A percentile compares a stretch with the other conserved stretches of the same genome.
These are phyloP conservation scores for Lysandra bellargus DNA, from an alignment of 2,888 invertebrate species.

Conservation along the genomic window DNA sequence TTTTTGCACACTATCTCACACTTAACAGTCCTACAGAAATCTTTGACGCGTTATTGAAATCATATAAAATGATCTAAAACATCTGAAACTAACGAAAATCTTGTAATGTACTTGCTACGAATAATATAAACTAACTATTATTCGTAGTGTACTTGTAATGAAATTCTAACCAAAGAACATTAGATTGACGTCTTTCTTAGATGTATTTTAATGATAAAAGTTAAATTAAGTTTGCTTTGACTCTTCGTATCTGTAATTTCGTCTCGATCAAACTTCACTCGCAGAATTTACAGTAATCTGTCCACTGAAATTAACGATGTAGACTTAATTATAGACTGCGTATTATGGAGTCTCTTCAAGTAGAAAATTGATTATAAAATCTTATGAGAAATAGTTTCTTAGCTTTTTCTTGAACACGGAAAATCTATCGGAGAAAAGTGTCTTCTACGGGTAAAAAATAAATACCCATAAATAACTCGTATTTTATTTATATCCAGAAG, in stretches of 20 bases:
- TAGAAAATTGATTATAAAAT: neutral
- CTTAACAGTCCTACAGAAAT: no score
- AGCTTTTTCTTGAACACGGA: neutral
- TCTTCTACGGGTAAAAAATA: no score
- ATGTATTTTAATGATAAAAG: slow-evolving; percentile 25
- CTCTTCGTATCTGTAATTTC: slow-evolving; percentile 17
- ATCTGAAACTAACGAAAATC: neutral
- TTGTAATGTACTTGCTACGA: neutral
- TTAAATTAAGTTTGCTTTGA: slow-evolving; percentile 25
- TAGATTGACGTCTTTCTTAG: slow-evolving; percentile 1
- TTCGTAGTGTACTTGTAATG: neutral
- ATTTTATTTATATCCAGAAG: no score
- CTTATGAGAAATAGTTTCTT: neutral
- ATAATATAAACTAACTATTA: no score
- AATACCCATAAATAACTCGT: no score
- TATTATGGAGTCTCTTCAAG: neutral
- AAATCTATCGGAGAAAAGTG: neutral
- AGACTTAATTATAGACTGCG: neutral
- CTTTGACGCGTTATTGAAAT: no score
- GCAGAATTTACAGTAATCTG: neutral
- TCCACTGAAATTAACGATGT: neutral
- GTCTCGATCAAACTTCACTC: slow-evolving; percentile 10
- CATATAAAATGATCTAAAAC: no score
- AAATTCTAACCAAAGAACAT: neutral
- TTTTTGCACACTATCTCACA: no score